Evolutionary conservation across 2,797 vertebrate genomes (phyloP).

Genomic region (Lutra lutra): DNA sequence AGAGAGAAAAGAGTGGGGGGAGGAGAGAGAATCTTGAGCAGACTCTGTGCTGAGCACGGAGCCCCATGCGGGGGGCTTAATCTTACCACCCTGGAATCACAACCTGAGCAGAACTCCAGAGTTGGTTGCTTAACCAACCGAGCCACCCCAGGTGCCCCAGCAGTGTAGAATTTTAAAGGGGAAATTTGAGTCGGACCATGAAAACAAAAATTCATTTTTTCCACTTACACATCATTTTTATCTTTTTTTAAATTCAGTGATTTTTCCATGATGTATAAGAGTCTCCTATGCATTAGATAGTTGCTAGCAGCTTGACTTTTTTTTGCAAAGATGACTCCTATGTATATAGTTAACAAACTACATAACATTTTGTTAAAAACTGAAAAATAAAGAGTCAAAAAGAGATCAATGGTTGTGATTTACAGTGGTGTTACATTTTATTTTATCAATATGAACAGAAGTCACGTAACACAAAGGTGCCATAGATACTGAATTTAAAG

Average conservation of each 20-base stretch:
- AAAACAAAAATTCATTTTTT: background rate
- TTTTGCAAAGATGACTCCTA: background rate
- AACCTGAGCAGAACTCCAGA: background rate
- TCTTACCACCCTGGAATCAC: background rate
- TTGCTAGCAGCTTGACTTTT: background rate
- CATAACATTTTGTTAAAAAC: background rate
- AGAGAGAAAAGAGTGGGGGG: background rate
- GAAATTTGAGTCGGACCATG: background rate
- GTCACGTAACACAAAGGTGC: background rate
- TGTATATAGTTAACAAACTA: background rate
- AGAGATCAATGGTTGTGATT: background rate
- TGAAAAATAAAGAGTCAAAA: background rate
- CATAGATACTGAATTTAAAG: background rate
- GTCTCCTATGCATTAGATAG: background rate
- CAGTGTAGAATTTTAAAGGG: background rate
- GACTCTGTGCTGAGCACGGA: background rate
- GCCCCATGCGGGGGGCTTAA: rapidly evolving
- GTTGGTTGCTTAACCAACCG: background rate
- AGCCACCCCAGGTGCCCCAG: background rate
- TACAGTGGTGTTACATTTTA: background rate
- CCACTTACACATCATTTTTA: background rate
- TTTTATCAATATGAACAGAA: background rate
- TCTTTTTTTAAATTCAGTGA: background rate
- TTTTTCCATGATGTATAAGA: background rate
- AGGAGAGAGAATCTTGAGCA: background rate